phyloP scores from a whole-genome alignment of 2,113 vertebrate genomes.

The Synchiropus splendidus region DNA sequence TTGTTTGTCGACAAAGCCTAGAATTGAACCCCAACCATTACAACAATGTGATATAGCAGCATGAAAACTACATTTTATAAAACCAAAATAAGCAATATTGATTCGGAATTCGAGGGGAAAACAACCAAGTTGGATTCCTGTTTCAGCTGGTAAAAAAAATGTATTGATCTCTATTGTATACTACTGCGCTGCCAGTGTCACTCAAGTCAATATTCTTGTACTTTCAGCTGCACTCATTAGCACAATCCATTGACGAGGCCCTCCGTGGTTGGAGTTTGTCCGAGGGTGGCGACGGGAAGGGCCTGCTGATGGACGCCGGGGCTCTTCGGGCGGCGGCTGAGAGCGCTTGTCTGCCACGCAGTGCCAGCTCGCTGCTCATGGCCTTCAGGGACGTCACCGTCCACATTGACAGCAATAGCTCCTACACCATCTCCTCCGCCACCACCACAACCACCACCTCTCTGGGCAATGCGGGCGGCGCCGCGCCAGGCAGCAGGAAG shows the following conservation, averaged over 20 bases:
- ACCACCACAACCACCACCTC: slow-evolving; percentile 76
- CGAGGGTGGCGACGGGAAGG: slow-evolving; percentile 66
- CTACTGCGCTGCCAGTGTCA: too few relatives aligned
- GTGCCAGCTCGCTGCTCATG: slow-evolving; percentile 93
- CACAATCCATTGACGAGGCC: slow-evolving; percentile 94
- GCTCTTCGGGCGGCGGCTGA: slow-evolving; percentile 66
- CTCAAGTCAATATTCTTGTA: background rate
- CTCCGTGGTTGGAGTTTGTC: slow-evolving; percentile 88
- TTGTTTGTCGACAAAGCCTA: too few relatives aligned
- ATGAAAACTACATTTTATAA: too few relatives aligned
- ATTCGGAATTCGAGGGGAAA: too few relatives aligned
- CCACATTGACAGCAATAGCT: slow-evolving; percentile 92
- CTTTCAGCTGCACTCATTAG: slow-evolving; percentile 86
- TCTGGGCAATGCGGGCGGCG: slow-evolving; percentile 78
- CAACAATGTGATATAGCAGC: too few relatives aligned
- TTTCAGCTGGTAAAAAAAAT: too few relatives aligned
- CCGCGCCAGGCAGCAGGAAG: slow-evolving; percentile 46
- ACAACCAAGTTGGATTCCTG: too few relatives aligned
- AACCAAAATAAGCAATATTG: too few relatives aligned
- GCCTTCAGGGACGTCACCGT: slow-evolving; percentile 95
- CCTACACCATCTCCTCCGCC: slow-evolving; percentile 88
- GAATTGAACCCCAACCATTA: background rate
- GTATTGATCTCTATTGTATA: too few relatives aligned
- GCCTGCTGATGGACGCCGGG: slow-evolving; percentile 63
- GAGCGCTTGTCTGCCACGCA: slow-evolving; percentile 71